Evolutionary conservation across 2,888 invertebrate genomes (phyloP).

Genomic region (Caenorhabditis doughertyi): DNA sequence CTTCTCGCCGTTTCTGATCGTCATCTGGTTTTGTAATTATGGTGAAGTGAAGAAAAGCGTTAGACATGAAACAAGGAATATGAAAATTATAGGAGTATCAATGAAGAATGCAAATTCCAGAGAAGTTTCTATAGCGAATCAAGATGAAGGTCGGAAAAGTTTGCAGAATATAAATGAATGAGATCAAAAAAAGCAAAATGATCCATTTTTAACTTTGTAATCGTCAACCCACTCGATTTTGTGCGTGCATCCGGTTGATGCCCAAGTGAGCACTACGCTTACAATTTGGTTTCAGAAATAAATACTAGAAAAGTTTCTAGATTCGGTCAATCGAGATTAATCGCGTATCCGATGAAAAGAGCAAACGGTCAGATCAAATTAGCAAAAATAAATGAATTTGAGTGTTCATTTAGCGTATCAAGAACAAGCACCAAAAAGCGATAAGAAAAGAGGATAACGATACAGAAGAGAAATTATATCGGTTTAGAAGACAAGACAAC

Average conservation of each 20-base stretch:
- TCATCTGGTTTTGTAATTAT: slow-evolving; percentile 63
- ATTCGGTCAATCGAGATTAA: background rate
- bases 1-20: slow-evolving; percentile 51
- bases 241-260: slow-evolving; percentile 57
- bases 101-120: slow-evolving; percentile 24
- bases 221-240: slow-evolving; percentile 41
- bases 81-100: slow-evolving; percentile 60
- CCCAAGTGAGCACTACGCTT: slow-evolving; percentile 20
- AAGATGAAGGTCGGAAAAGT: background rate
- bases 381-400: background rate
- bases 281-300: slow-evolving; percentile 40
- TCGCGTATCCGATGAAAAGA: slow-evolving; percentile 36
- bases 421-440: slow-evolving; percentile 52
- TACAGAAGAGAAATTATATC: slow-evolving; percentile 34
- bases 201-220: slow-evolving; percentile 27
- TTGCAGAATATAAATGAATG: slow-evolving; percentile 25
- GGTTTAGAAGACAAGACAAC: slow-evolving; percentile 31
- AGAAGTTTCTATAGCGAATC: background rate
- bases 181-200: slow-evolving; percentile 11
- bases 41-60: slow-evolving; percentile 33
- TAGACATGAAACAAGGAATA: slow-evolving; percentile 42
- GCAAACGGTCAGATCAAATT: slow-evolving; percentile 44
- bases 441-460: slow-evolving; percentile 27
- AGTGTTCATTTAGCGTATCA: slow-evolving; percentile 26
- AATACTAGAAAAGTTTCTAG: slow-evolving; percentile 19